Conservation (phyloP, 2,888 invertebrate species). For the Apotomis betuletana region DNA sequence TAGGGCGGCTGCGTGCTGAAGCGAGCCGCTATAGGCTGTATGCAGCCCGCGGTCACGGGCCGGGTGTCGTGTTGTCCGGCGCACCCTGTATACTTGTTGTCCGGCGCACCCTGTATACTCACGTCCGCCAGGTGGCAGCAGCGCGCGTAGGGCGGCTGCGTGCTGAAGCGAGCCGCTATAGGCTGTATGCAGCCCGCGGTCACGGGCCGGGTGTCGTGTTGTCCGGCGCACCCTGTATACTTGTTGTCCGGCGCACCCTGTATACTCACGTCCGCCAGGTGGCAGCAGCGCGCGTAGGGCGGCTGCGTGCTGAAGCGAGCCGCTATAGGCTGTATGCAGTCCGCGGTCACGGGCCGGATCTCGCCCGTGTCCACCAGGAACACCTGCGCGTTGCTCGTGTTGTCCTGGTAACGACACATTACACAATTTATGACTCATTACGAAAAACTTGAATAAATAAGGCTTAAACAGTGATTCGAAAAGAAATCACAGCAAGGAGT, state of each 20-base stretch:
- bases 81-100: constrained; percentile 53
- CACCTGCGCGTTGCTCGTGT: constrained; percentile 55
- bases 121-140: not conserved
- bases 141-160: not conserved
- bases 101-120: constrained; percentile 57
- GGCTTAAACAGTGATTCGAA: no score
- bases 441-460: no score
- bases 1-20: constrained; percentile 64
- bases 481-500: no score
- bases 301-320: not conserved
- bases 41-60: constrained; percentile 40
- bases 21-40: constrained; percentile 59
- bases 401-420: constrained; percentile 49
- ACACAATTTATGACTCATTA: not conserved
- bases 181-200: not conserved
- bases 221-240: not conserved
- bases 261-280: not conserved
- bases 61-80: constrained; percentile 60
- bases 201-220: not conserved
- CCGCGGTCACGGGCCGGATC: not conserved
- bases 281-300: not conserved
- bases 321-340: not conserved
- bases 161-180: not conserved
- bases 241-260: not conserved
- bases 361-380: constrained; percentile 74